These are phyloP conservation scores for Euproctis similis DNA, from an alignment of 2,888 invertebrate genomes.

Conservation along the genomic window DNA sequence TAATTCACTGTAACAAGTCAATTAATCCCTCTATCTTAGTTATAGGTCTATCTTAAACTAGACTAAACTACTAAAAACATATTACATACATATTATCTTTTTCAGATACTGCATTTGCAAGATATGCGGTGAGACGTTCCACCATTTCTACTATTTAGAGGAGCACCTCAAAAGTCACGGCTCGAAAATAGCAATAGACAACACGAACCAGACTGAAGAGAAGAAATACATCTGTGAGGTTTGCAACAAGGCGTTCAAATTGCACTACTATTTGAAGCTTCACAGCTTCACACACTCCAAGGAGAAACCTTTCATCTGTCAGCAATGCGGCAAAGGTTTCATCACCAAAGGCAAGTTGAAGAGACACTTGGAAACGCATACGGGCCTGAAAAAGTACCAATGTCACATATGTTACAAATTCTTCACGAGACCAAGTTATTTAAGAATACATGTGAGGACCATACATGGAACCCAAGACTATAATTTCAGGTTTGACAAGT, in stretches of 20 bases:
- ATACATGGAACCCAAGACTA: slow-evolving; percentile 64
- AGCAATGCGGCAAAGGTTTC: slow-evolving; percentile 65
- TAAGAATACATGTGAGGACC: slow-evolving; percentile 58
- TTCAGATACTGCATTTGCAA: slow-evolving; percentile 45
- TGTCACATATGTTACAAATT: slow-evolving; percentile 68
- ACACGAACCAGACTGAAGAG: slow-evolving; percentile 39
- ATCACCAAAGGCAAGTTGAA: slow-evolving; percentile 62
- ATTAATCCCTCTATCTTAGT: no score
- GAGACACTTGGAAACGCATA: slow-evolving; percentile 58
- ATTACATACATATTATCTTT: no score
- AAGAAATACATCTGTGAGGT: slow-evolving; percentile 55
- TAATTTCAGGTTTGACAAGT: slow-evolving; percentile 18
- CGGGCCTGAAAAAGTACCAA: slow-evolving; percentile 60
- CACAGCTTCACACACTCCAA: slow-evolving; percentile 65
- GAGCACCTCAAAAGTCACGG: slow-evolving; percentile 64
- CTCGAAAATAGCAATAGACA: slow-evolving; percentile 47
- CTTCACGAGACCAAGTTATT: slow-evolving; percentile 58
- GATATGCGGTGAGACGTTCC: slow-evolving; percentile 64
- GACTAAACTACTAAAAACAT: no score
- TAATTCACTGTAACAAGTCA: no score
- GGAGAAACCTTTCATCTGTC: slow-evolving; percentile 62
- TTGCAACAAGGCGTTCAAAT: slow-evolving; percentile 58
- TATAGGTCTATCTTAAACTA: no score
- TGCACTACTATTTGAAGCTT: slow-evolving; percentile 59
- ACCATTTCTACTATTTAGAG: slow-evolving; percentile 62